Conservation (phyloP, 2,113 vertebrate genomes). For the Caloenas nicobarica region DNA sequence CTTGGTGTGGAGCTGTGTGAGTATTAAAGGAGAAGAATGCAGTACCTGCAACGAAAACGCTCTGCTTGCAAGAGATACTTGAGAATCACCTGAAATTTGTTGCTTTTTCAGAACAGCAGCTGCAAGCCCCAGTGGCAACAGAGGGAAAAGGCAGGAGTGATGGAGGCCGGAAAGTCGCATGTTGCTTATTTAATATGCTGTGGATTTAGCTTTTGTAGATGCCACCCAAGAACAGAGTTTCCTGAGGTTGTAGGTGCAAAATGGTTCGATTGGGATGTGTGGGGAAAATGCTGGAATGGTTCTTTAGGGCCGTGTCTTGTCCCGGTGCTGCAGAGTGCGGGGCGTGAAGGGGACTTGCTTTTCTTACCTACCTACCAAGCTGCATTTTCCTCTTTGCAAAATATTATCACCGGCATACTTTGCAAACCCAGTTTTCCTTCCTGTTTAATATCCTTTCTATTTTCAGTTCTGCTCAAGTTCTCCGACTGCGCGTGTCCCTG, state of each 20-base stretch:
- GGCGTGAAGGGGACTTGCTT: background rate
- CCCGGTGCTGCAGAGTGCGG: background rate
- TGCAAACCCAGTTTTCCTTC: background rate
- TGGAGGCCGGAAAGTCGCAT: background rate
- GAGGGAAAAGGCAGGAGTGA: background rate
- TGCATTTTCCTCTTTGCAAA: background rate
- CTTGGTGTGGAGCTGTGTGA: background rate
- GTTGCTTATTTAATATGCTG: background rate
- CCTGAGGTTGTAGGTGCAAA: background rate
- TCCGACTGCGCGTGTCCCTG: rapidly evolving
- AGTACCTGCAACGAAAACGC: no score
- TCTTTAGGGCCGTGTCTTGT: background rate
- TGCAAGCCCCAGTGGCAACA: background rate
- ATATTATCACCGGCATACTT: background rate
- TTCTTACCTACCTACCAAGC: background rate
- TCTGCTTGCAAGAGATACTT: background rate
- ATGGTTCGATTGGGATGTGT: background rate
- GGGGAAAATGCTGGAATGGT: background rate
- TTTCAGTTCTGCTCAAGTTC: background rate
- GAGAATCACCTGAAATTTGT: background rate
- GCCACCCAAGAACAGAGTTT: background rate
- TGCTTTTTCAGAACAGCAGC: background rate
- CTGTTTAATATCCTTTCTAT: background rate
- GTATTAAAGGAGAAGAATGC: no score
- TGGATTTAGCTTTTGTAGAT: background rate